Percentiles rank a stretch among this genome's conserved stretches.
Evolutionary conservation across 2,888 invertebrate genomes (phyloP).

Genomic region (Adineta ricciae): DNA sequence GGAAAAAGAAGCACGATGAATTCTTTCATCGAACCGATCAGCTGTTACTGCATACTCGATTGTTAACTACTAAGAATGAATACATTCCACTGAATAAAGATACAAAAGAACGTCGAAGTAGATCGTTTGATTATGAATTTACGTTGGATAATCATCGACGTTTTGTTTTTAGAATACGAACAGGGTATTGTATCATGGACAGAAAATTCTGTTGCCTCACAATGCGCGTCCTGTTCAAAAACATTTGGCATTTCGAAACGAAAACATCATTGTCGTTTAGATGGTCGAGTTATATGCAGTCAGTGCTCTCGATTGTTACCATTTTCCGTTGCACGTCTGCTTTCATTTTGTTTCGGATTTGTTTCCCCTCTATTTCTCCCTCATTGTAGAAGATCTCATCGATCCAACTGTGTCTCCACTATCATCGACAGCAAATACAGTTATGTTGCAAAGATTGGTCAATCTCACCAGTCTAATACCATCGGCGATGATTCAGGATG

Average conservation of each 20-base stretch:
- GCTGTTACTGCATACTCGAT: neutral
- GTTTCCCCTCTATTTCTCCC: neutral
- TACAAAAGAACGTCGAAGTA: constrained; percentile 10
- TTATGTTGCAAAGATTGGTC: constrained; percentile 1
- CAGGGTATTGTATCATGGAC: constrained; percentile 74
- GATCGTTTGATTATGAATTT: too few species aligned
- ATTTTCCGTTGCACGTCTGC: constrained; percentile 59
- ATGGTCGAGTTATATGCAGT: constrained; percentile 79
- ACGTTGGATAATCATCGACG: neutral
- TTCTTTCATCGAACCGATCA: neutral
- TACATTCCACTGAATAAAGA: neutral
- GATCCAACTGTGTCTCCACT: constrained; percentile 7
- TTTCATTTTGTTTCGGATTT: neutral
- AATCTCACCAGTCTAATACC: constrained; percentile 23
- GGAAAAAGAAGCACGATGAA: neutral
- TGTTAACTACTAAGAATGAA: neutral
- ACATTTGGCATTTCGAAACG: constrained; percentile 71
- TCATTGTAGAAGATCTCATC: constrained; percentile 1
- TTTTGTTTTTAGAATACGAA: constrained; percentile 48
- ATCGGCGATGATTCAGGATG: neutral
- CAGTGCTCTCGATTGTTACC: constrained; percentile 77
- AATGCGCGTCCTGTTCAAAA: constrained; percentile 82
- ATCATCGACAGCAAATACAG: neutral
- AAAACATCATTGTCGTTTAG: constrained; percentile 89
- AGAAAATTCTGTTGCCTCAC: constrained; percentile 74